Conservation (phyloP, 2,888 invertebrate genomes). For the Dryadula phaetusa region DNA sequence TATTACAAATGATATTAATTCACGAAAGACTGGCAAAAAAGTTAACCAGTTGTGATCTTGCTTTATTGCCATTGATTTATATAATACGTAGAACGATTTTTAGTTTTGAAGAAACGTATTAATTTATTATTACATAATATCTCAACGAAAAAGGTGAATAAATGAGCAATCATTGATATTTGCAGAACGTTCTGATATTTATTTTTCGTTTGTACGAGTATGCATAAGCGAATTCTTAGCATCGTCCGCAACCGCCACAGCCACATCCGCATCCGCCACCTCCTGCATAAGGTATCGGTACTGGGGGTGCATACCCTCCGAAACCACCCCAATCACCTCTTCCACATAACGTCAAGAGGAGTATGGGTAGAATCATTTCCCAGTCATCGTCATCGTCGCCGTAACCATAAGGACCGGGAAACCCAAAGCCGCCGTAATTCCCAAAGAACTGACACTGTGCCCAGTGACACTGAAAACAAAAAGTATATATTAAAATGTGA, state of each 20-base stretch:
- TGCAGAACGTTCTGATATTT: conserved; percentile 6
- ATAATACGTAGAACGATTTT: not conserved
- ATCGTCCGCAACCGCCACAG: conserved; percentile 13
- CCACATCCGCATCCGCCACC: conserved; percentile 47
- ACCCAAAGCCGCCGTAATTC: conserved; percentile 40
- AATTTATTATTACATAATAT: not conserved
- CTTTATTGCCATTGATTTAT: not conserved
- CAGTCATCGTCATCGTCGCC: conserved; percentile 51
- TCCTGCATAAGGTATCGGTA: conserved; percentile 40
- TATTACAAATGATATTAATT: conserved; percentile 2
- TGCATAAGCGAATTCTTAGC: not conserved
- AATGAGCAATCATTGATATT: not conserved
- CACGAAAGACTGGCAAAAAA: not conserved
- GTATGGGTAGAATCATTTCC: conserved; percentile 57
- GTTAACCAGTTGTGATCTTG: not conserved
- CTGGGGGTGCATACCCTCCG: conserved; percentile 34
- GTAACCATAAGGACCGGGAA: conserved; percentile 17
- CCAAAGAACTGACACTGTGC: conserved; percentile 53
- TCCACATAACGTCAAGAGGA: conserved; percentile 53
- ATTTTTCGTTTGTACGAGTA: conserved; percentile 1
- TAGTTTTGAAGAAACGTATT: not conserved
- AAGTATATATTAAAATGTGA: too few relatives aligned
- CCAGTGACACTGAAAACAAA: conserved; percentile 55
- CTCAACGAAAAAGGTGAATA: not conserved
- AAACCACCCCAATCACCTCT: conserved; percentile 44